Evolutionary conservation across 2,113 vertebrate species (phyloP).

Genomic region (Spea multiplicata): DNA sequence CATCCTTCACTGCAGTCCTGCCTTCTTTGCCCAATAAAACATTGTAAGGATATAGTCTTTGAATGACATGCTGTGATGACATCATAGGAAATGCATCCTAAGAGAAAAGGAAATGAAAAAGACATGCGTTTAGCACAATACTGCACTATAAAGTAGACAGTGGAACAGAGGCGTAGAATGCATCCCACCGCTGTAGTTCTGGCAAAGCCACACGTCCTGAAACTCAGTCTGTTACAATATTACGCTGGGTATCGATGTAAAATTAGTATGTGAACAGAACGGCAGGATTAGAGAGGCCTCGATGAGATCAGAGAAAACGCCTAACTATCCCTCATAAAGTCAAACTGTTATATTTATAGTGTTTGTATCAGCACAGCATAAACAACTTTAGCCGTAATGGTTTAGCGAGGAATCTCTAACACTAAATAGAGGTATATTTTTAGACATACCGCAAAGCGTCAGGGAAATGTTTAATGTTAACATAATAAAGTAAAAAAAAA

Average conservation of each 20-base stretch:
- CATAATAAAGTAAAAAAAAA: not conserved
- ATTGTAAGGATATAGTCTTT: conserved; percentile 85
- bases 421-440: conserved; percentile 39
- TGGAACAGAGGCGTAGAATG: not conserved
- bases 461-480: conserved; percentile 20
- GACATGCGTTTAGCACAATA: not conserved
- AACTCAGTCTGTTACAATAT: too few species aligned
- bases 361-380: conserved; percentile 6
- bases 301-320: too few species aligned
- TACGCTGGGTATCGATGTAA: too few species aligned
- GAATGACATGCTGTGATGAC: conserved; percentile 75
- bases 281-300: too few species aligned
- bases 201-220: too few species aligned
- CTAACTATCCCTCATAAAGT: not conserved
- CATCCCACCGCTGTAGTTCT: too few species aligned
- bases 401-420: conserved; percentile 40
- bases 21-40: conserved; percentile 86
- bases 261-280: too few species aligned
- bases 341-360: conserved; percentile 3
- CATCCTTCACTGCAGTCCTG: conserved; percentile 78
- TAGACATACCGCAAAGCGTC: conserved; percentile 15
- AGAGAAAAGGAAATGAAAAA: not conserved
- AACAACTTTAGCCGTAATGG: conserved; percentile 24
- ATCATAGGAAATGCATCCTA: conserved; percentile 86
- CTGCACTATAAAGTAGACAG: not conserved